Evolutionary conservation across 2,888 invertebrate genomes (phyloP).

Genomic region (Tineola bisselliella): DNA sequence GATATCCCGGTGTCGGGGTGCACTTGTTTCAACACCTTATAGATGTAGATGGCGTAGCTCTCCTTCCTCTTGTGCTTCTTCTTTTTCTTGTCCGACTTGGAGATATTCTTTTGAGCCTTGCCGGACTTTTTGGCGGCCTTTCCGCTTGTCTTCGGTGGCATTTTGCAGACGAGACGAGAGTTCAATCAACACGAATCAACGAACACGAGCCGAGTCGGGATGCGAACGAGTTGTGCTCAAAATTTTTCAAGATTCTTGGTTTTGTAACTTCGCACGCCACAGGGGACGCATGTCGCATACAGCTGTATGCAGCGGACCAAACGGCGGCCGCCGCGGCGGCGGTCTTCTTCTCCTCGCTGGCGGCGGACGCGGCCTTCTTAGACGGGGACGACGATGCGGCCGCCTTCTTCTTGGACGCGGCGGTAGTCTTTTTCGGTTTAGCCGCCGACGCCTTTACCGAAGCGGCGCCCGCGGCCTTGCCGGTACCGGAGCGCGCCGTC

Average conservation of each 20-base stretch:
- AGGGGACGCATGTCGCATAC: too few relatives aligned
- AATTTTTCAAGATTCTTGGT: too few relatives aligned
- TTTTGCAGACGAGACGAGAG: conserved; percentile 15
- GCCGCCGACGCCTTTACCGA: conserved; percentile 20
- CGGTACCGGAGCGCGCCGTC: conserved; percentile 13
- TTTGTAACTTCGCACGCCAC: too few relatives aligned
- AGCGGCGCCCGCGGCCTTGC: conserved; percentile 13
- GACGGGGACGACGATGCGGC: conserved; percentile 27
- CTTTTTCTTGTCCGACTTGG: conserved; percentile 67
- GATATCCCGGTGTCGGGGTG: too few relatives aligned
- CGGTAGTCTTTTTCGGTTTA: conserved; percentile 15
- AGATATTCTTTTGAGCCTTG: conserved; percentile 65
- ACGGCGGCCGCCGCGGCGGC: conserved; percentile 22
- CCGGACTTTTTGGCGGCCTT: conserved; percentile 60
- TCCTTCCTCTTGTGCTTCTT: conserved; percentile 67
- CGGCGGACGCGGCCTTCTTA: conserved; percentile 18
- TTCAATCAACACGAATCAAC: too few relatives aligned
- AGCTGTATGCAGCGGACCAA: too few relatives aligned
- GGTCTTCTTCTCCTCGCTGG: conserved; percentile 20
- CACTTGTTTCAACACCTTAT: conserved; percentile 64
- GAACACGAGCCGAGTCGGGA: too few relatives aligned
- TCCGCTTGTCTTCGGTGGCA: conserved; percentile 43
- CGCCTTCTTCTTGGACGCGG: conserved; percentile 18
- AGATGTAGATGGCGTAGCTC: conserved; percentile 69
- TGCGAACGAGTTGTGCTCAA: too few relatives aligned